These are phyloP conservation scores for Cataglyphis altisquamis DNA, from an alignment of 2,888 invertebrate genomes.

Conservation along the genomic window DNA sequence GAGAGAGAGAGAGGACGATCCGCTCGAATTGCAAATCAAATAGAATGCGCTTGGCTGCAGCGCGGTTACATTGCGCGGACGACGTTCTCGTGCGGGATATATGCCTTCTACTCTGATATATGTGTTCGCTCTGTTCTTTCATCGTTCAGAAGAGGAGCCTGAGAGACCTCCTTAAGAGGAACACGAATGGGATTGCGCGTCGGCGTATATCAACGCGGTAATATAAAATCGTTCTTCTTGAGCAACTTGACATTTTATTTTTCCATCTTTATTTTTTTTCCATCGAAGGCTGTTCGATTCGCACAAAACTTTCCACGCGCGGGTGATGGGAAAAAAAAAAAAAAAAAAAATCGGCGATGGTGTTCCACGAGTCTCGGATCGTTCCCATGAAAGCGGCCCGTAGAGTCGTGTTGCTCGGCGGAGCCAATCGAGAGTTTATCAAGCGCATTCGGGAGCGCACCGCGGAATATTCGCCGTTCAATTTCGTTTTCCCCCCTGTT, in stretches of 20 bases:
- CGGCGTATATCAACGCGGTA: conserved; percentile 5
- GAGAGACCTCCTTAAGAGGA: neutral
- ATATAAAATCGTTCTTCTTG: neutral
- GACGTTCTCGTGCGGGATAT: conserved; percentile 58
- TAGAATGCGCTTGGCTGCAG: conserved; percentile 60
- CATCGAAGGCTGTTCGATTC: neutral
- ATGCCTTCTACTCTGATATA: conserved; percentile 57
- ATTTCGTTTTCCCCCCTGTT: conserved; percentile 82
- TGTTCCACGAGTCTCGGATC: conserved; percentile 26
- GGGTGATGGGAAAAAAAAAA: too few relatives aligned
- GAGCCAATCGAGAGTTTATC: conserved; percentile 74
- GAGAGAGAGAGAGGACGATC: conserved; percentile 60
- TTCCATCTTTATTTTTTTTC: neutral
- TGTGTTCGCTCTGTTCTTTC: conserved; percentile 20
- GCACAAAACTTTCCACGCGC: conserved; percentile 31
- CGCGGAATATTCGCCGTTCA: conserved; percentile 78
- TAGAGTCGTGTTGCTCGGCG: conserved; percentile 34
- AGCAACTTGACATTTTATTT: neutral
- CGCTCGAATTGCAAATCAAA: conserved; percentile 77
- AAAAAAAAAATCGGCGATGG: conserved; percentile 24
- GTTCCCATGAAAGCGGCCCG: conserved; percentile 50
- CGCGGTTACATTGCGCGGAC: conserved; percentile 51
- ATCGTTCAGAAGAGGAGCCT: neutral
- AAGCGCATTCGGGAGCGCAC: conserved; percentile 60
- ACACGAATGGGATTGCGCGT: conserved; percentile 13